Percentiles rank a stretch among this genome's conserved stretches.
phyloP scores from a whole-genome alignment of 2,113 vertebrate genomes.

The Corythornis cristatus region DNA sequence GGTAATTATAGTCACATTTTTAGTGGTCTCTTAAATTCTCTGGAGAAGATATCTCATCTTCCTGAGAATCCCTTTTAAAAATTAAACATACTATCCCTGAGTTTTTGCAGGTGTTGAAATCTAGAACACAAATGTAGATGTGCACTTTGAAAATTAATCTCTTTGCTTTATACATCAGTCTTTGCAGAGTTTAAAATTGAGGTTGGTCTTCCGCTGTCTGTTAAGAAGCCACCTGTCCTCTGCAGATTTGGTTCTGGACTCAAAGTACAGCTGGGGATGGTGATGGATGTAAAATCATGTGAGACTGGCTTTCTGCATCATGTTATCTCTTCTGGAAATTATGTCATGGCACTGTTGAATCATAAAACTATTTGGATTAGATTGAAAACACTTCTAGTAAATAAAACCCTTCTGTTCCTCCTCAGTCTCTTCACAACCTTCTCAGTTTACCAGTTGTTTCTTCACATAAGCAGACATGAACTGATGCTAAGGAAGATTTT shows the following conservation, averaged over 20 bases:
- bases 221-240: not conserved
- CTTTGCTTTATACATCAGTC: not conserved
- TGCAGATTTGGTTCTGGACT: not conserved
- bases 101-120: not conserved
- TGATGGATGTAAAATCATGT: not conserved
- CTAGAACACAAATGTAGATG: not conserved
- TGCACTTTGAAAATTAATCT: not conserved
- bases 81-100: not conserved
- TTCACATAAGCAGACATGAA: not conserved
- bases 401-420: not conserved
- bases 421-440: not conserved
- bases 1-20: not conserved
- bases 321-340: not conserved
- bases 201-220: not conserved
- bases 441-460: not conserved
- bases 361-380: not conserved
- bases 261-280: not conserved
- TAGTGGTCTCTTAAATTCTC: not conserved
- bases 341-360: not conserved
- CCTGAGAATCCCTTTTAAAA: not conserved
- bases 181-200: not conserved
- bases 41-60: not conserved
- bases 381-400: not conserved
- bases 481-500: not conserved
- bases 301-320: not conserved